Evolutionary conservation across 2,888 invertebrate genomes (phyloP), one percentile per base, ranked within the genome.

Genomic region (Agrilus cyanescens): DNA sequence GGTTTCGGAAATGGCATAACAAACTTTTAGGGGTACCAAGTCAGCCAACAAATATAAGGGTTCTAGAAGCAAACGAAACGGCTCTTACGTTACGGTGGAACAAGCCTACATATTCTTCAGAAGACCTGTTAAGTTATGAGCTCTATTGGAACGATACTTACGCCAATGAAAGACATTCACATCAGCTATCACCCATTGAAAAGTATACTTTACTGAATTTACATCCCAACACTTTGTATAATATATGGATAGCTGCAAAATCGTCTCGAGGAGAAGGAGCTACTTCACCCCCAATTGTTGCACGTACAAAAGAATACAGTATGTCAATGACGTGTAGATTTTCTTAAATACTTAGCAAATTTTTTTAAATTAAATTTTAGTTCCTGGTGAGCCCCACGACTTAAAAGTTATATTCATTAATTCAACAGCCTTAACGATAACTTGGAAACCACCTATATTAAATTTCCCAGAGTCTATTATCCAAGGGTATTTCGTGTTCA

Each of bases 311-410:
- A 67, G 87, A 87, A 78, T 90, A 88, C 74, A 87, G 93, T 93
- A 83, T 82, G 89, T 70, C 3, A 25, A 25, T 4, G 4, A 25
- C 2, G 10, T 25, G 10, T 25, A n/a, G n/a, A 25, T 25, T 10
- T 25, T 10, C 10, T 10, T 2, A 25, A 25, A 25, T 10, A 5
- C 6, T 58, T n/a, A n/a, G n/a, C n/a, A 57, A 45, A 30, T 37
- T 15, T 12, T 39, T 46, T 29, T 7, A 16, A 58, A 39, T 10
- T 25, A 4, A 25, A 65, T 73, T 73, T 70, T 80, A 97, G 97
- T 98, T 76, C 97, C 97, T 56, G 94, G 94, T 52, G 88, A 93
- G 70, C 97, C 97, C 37, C 86, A 88, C 67, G 86, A 90, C 60
- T 90, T 98, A 50, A 83, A 83, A 67, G 85, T 85, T 34, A 78